Evolutionary conservation across 1,140 invertebrate genomes (phyloP).

Genomic region (Pogonomyrmex californicus): DNA sequence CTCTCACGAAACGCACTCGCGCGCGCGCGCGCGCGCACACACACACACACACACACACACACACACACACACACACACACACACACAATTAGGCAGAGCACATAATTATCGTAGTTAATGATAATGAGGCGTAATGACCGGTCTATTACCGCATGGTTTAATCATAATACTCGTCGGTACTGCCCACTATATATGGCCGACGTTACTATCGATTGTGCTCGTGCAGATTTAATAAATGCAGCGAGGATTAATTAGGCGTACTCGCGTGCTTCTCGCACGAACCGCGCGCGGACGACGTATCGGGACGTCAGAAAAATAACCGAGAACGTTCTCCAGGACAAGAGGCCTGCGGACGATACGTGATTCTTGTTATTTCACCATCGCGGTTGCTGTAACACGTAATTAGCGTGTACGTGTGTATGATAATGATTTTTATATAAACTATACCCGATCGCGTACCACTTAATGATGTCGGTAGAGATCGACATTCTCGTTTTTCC

Average conservation of each 20-base stretch:
- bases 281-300: background rate
- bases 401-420: conserved; percentile 4
- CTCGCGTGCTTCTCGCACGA: conserved; percentile 11
- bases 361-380: conserved; percentile 25
- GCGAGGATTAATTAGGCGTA: conserved; percentile 46
- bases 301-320: conserved; percentile 17
- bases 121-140: conserved; percentile 56
- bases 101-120: conserved; percentile 60
- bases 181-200: conserved; percentile 12
- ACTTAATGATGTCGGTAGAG: background rate
- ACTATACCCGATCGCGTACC: background rate
- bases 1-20: background rate
- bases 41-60: background rate
- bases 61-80: background rate
- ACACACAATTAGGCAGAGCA: background rate
- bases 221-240: conserved; percentile 53
- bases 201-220: conserved; percentile 45
- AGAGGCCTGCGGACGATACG: background rate
- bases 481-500: background rate
- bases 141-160: conserved; percentile 48
- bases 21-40: background rate
- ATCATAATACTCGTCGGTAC: conserved; percentile 42
- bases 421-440: conserved; percentile 37
- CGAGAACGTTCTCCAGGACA: background rate
- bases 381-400: background rate